Conservation (phyloP, 2,888 invertebrate species). For the Machimus rusticus region DNA sequence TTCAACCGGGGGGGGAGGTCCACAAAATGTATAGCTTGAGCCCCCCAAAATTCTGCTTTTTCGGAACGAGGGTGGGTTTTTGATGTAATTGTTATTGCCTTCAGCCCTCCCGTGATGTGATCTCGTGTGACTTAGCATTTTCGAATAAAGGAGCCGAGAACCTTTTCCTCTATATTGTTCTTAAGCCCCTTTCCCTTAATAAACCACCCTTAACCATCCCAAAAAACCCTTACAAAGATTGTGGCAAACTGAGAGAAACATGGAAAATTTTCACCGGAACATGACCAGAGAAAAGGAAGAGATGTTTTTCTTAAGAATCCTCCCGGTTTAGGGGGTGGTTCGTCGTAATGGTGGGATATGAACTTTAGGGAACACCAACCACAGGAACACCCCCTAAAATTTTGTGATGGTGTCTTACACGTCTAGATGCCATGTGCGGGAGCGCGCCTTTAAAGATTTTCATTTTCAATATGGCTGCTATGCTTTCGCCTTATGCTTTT, state of each 20-base stretch:
- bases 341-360: no score
- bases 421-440: not conserved
- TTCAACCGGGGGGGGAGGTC: not conserved
- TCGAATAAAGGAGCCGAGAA: not conserved
- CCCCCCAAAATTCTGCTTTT: not conserved
- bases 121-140: slow-evolving; percentile 9
- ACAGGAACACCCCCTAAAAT: not conserved
- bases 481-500: not conserved
- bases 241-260: not conserved
- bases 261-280: not conserved
- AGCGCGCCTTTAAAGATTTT: not conserved
- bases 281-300: not conserved
- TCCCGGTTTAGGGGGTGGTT: not conserved
- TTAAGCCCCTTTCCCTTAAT: not conserved
- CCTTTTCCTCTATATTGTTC: not conserved
- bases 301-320: not conserved
- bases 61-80: not conserved
- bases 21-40: not conserved
- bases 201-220: not conserved
- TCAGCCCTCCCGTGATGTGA: not conserved
- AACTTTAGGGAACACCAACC: not conserved
- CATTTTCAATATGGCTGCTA: not conserved
- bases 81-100: slow-evolving; percentile 18
- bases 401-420: not conserved
- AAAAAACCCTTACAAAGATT: not conserved